Conservation (phyloP, 2,888 invertebrate genomes). For the Drosophila vallismaia region DNA sequence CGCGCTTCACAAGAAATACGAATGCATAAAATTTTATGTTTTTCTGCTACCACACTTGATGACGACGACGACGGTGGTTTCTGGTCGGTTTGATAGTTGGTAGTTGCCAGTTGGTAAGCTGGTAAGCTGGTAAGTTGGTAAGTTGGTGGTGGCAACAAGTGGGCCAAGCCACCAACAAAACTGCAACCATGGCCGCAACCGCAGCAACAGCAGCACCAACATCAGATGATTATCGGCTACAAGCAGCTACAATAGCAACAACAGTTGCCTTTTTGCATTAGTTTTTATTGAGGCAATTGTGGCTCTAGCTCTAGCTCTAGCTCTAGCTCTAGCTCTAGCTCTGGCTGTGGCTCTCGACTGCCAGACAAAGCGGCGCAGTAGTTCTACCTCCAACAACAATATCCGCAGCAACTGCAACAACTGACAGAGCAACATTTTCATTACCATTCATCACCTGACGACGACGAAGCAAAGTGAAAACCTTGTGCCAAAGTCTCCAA, state of each 20-base stretch:
- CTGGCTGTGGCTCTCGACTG: conserved; percentile 27
- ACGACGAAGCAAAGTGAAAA: conserved; percentile 49
- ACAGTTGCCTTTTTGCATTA: conserved; percentile 76
- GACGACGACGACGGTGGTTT: conserved; percentile 39
- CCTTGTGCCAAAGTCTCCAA: conserved; percentile 64
- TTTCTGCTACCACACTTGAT: conserved; percentile 72
- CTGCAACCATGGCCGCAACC: conserved; percentile 77
- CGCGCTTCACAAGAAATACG: conserved; percentile 80
- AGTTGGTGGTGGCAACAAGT: conserved; percentile 74
- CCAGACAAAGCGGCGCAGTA: conserved; percentile 71
- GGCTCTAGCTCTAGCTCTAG: conserved; percentile 31
- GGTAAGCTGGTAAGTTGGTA: conserved; percentile 11
- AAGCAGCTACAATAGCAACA: conserved; percentile 46
- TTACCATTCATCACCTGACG: conserved; percentile 80
- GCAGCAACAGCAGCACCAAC: conserved; percentile 45
- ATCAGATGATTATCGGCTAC: conserved; percentile 73
- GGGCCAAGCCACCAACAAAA: conserved; percentile 70
- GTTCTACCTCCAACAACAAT: conserved; percentile 38
- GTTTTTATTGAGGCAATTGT: conserved; percentile 78
- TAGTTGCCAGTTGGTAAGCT: conserved; percentile 3
- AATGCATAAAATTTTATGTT: conserved; percentile 80
- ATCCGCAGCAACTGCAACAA: conserved; percentile 52
- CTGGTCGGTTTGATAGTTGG: conserved; percentile 51
- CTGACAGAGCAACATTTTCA: conserved; percentile 80
- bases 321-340: too few species aligned